phyloP scores from a whole-genome alignment of 2,113 vertebrate species.

The Esox niger region DNA sequence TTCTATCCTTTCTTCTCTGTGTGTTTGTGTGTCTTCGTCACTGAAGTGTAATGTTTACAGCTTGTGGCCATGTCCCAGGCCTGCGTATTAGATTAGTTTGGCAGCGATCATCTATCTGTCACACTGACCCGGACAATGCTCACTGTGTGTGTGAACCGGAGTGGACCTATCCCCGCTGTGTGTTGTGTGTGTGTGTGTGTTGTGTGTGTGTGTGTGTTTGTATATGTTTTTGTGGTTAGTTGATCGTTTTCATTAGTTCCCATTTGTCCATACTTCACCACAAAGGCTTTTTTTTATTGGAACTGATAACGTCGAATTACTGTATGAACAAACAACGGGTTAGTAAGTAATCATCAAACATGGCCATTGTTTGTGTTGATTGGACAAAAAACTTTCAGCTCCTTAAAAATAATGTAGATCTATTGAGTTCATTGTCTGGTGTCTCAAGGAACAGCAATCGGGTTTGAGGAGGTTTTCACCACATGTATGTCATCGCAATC shows the following conservation, averaged over 20 bases:
- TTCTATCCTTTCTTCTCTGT: background rate
- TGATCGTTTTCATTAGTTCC: conserved; percentile 12
- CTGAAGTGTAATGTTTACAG: conserved; percentile 57
- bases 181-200: conserved; percentile 3
- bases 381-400: background rate
- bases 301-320: background rate
- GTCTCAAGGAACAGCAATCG: background rate
- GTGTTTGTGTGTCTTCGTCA: conserved; percentile 26
- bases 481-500: no score
- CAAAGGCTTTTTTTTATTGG: background rate
- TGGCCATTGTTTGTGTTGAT: background rate
- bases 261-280: background rate
- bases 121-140: conserved; percentile 42
- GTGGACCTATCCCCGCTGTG: conserved; percentile 30
- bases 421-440: background rate
- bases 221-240: background rate
- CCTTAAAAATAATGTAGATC: background rate
- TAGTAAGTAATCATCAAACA: background rate
- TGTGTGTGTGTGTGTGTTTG: conserved; percentile 1
- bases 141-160: conserved; percentile 35
- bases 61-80: conserved; percentile 44
- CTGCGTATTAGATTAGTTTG: conserved; percentile 45
- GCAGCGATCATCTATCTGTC: conserved; percentile 41
- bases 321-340: background rate
- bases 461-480: no score